Percentiles rank a stretch among this genome's conserved stretches.
phyloP scores from a whole-genome alignment of 2,113 vertebrate species.

The Anseranas semipalmata region DNA sequence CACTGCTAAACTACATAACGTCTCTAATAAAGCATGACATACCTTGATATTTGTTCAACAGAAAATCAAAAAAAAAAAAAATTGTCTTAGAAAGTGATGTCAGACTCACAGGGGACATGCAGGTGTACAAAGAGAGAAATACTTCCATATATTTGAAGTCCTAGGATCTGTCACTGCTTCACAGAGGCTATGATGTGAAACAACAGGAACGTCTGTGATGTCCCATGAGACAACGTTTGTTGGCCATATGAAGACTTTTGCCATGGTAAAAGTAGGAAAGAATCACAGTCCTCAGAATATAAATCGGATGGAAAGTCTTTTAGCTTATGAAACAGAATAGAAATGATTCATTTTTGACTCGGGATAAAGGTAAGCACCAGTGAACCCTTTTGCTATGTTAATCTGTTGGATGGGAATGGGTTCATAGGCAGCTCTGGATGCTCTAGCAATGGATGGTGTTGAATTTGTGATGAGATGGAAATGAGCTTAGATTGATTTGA shows the following conservation, averaged over 20 bases:
- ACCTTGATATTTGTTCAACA: background rate
- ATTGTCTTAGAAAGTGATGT: background rate
- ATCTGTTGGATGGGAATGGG: background rate
- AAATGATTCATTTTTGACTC: background rate
- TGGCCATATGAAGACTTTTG: background rate
- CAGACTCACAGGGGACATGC: background rate
- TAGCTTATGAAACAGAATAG: background rate
- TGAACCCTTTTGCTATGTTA: background rate
- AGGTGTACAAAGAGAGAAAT: background rate
- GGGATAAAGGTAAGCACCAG: background rate
- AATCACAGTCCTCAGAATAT: background rate
- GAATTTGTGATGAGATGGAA: background rate
- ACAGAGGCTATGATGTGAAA: background rate
- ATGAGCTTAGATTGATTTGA: background rate
- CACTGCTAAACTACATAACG: background rate
- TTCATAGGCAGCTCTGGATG: background rate
- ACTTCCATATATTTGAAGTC: background rate
- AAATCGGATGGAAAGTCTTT: background rate
- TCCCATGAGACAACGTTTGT: background rate
- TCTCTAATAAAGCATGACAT: background rate
- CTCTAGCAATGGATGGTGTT: background rate
- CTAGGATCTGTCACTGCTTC: background rate
- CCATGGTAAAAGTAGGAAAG: background rate
- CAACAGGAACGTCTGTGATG: background rate
- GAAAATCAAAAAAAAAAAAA: background rate